A percentile compares a stretch with the other conserved stretches of the same genome.
Evolutionary conservation across 2,113 vertebrate genomes (phyloP).

Genomic region (Boleophthalmus pectinirostris): DNA sequence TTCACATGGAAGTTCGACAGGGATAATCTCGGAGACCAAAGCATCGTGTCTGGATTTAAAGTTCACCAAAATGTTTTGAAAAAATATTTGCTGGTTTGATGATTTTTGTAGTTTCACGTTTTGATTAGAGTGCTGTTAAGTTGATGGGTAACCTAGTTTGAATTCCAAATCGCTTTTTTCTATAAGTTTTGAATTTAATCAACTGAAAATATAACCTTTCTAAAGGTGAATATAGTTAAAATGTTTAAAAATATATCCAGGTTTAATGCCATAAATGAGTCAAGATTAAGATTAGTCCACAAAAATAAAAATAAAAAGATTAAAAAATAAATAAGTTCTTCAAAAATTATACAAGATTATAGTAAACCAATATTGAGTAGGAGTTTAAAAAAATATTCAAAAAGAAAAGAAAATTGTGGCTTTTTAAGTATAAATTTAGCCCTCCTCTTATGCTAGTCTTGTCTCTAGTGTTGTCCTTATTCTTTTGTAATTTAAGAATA

Average conservation of each 20-base stretch:
- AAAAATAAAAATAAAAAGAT: not conserved
- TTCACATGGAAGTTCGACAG: conserved; percentile 91
- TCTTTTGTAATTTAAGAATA: not conserved
- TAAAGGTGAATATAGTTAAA: not conserved
- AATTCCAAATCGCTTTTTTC: conserved; percentile 1
- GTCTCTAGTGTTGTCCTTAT: not conserved
- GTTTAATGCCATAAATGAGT: not conserved
- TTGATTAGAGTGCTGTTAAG: too few species aligned
- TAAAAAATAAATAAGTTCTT: not conserved
- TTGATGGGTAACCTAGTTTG: not conserved
- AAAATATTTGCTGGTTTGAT: not conserved
- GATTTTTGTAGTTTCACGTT: not conserved
- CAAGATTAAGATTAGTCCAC: not conserved
- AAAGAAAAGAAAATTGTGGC: not conserved
- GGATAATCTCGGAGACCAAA: conserved; percentile 91
- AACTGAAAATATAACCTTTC: not conserved
- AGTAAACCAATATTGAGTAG: not conserved
- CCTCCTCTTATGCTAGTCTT: not conserved
- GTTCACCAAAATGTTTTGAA: not conserved
- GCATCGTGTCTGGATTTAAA: conserved; percentile 70
- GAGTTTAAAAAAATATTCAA: not conserved
- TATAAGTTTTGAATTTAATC: not conserved
- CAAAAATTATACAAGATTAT: not conserved
- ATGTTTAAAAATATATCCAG: not conserved
- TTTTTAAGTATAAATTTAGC: not conserved